Percentiles rank a stretch among this genome's conserved stretches.
These are phyloP conservation scores for Leucophenga maculata DNA, from an alignment of 2,888 invertebrate species.

Conservation along the genomic window DNA sequence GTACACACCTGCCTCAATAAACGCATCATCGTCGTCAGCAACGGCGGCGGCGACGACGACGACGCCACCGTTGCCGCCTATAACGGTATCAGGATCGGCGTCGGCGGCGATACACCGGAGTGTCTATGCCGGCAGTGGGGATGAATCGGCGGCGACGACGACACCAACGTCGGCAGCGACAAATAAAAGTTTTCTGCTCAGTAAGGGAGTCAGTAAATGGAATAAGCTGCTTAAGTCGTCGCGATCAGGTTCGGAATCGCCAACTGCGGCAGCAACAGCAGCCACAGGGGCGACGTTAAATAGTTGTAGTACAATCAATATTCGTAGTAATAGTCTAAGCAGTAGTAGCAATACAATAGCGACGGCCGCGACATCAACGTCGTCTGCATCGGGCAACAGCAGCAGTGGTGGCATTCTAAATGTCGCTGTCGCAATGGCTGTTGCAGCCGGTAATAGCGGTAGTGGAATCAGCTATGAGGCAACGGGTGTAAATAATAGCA, in stretches of 20 bases:
- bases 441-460: slow-evolving; percentile 47
- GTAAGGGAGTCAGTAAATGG: slow-evolving; percentile 68
- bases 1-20: slow-evolving; percentile 64
- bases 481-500: not conserved
- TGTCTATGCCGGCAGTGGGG: slow-evolving; percentile 67
- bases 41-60: slow-evolving; percentile 33
- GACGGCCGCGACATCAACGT: slow-evolving; percentile 42
- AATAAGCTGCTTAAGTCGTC: slow-evolving; percentile 65
- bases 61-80: slow-evolving; percentile 35
- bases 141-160: slow-evolving; percentile 50
- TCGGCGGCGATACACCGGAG: slow-evolving; percentile 62
- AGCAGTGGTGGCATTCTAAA: slow-evolving; percentile 65
- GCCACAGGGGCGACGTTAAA: slow-evolving; percentile 59
- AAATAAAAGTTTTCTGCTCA: slow-evolving; percentile 61
- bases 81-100: slow-evolving; percentile 41
- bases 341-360: slow-evolving; percentile 59
- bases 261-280: slow-evolving; percentile 65
- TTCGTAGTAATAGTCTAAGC: slow-evolving; percentile 70
- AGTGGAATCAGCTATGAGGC: slow-evolving; percentile 44
- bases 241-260: slow-evolving; percentile 74
- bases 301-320: slow-evolving; percentile 70
- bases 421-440: slow-evolving; percentile 60
- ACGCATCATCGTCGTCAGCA: slow-evolving; percentile 41
- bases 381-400: slow-evolving; percentile 31
- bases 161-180: slow-evolving; percentile 39